Percentiles rank a stretch among this genome's conserved stretches.
Conservation (phyloP, 2,888 invertebrate species). For the Caenorhabditis virilis region DNA sequence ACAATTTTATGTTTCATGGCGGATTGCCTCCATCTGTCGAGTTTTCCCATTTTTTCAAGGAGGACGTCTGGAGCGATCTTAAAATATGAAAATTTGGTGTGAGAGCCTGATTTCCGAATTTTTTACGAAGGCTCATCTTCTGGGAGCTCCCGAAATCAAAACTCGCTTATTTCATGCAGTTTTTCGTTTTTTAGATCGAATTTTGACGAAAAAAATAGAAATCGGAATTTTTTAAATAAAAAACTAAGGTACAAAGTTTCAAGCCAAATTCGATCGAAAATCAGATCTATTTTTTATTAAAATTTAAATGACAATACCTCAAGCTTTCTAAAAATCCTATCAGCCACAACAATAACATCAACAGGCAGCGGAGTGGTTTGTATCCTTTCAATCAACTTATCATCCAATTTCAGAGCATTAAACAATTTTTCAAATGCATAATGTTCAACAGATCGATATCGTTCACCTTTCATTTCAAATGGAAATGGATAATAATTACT, state of each 20-base stretch:
- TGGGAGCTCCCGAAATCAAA: too few relatives aligned
- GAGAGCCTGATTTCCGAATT: too few relatives aligned
- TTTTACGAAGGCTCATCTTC: too few relatives aligned
- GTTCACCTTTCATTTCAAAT: conserved; percentile 51
- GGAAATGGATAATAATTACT: conserved; percentile 62
- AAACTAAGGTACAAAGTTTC: neutral
- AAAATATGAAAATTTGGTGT: too few relatives aligned
- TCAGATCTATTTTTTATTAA: neutral
- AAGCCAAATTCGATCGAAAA: neutral
- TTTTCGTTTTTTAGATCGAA: too few relatives aligned
- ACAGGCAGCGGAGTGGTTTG: conserved; percentile 62
- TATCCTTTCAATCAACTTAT: conserved; percentile 61
- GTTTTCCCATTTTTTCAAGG: conserved; percentile 50
- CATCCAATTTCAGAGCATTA: conserved; percentile 55
- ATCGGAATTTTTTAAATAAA: too few relatives aligned
- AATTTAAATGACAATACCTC: conserved; percentile 39
- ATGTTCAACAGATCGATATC: conserved; percentile 66
- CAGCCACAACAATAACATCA: conserved; percentile 56
- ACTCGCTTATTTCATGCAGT: too few relatives aligned
- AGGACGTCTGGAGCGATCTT: conserved; percentile 35
- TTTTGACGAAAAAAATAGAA: too few relatives aligned
- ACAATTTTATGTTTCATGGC: conserved; percentile 67
- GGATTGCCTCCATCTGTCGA: conserved; percentile 66
- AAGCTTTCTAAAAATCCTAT: conserved; percentile 43
- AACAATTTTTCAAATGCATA: conserved; percentile 64